phyloP scores from a whole-genome alignment of 2,113 vertebrate genomes.

The Nycticorax nycticorax region DNA sequence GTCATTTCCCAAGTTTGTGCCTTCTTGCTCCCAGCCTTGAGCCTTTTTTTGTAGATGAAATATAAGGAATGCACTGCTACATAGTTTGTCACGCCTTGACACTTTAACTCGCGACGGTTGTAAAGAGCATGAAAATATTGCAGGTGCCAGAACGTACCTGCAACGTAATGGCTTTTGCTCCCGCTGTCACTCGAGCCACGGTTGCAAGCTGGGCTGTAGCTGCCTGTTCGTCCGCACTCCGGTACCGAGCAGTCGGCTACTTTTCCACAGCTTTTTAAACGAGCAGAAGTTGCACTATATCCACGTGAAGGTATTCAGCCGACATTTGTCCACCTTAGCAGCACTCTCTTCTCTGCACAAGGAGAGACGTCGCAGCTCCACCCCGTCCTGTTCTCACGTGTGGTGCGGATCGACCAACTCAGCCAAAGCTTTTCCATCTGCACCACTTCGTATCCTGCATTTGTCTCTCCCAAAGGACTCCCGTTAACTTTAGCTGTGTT shows the following conservation, averaged over 20 bases:
- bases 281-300: slow-evolving; percentile 50
- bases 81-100: slow-evolving; percentile 46
- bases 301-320: not conserved
- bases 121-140: not conserved
- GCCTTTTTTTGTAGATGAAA: slow-evolving; percentile 48
- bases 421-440: not conserved
- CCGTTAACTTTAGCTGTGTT: not conserved
- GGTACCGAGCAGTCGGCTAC: not conserved
- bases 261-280: not conserved
- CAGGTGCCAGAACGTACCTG: not conserved
- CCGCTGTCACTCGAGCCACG: not conserved
- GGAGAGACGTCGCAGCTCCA: not conserved
- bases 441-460: not conserved
- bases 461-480: not conserved
- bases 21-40: slow-evolving; percentile 50
- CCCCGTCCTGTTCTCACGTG: not conserved
- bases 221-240: not conserved
- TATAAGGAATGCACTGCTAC: slow-evolving; percentile 57
- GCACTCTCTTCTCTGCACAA: not conserved
- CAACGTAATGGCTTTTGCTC: not conserved
- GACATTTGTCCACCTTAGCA: not conserved
- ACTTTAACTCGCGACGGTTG: slow-evolving; percentile 43
- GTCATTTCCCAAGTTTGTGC: slow-evolving; percentile 54
- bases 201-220: not conserved
- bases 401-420: not conserved